phyloP scores from a whole-genome alignment of 2,888 invertebrate genomes.

The Phytoseiulus persimilis region DNA sequence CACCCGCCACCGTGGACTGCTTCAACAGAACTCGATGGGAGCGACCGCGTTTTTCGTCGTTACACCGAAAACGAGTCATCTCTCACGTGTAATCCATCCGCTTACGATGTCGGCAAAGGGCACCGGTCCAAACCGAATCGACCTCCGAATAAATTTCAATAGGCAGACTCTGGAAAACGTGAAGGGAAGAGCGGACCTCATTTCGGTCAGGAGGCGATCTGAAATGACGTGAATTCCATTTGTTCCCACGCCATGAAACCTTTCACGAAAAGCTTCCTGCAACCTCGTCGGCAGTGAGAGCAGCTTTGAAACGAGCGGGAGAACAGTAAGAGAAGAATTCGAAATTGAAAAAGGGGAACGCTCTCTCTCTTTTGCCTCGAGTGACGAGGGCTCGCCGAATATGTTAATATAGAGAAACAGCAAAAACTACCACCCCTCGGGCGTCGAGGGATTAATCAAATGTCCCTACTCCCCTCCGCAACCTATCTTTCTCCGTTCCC shows the following conservation, averaged over 20 bases:
- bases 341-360: background rate
- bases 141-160: too few relatives aligned
- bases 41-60: background rate
- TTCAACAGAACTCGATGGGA: background rate
- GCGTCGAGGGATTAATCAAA: slow-evolving; percentile 5
- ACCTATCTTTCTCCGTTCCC: background rate
- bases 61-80: background rate
- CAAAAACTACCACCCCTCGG: background rate
- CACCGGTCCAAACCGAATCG: too few relatives aligned
- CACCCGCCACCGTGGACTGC: background rate
- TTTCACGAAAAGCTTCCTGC: too few relatives aligned
- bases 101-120: background rate
- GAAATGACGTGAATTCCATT: too few relatives aligned
- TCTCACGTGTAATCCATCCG: background rate
- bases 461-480: background rate
- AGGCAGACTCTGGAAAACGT: too few relatives aligned
- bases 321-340: background rate
- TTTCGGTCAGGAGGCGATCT: too few relatives aligned
- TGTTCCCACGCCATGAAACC: too few relatives aligned
- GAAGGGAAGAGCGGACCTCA: too few relatives aligned
- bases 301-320: background rate
- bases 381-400: background rate
- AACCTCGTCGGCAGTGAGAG: background rate
- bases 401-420: slow-evolving; percentile 5
- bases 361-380: background rate